Evolutionary conservation across 2,797 vertebrate genomes (phyloP).

Genomic region (Mormyrus hasselquistii): DNA sequence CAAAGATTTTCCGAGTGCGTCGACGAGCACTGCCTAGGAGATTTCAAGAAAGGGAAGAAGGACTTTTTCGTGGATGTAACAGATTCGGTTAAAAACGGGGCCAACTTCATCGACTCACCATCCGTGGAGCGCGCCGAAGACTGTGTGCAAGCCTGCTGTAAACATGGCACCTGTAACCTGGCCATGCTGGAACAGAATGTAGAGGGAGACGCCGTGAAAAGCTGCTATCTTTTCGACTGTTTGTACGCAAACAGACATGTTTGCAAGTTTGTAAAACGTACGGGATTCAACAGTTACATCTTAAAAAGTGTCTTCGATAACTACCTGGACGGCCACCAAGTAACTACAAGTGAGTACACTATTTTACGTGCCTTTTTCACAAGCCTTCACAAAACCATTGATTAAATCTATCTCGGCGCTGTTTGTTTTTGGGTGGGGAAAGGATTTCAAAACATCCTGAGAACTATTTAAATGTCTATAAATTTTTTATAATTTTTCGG

Average conservation of each 20-base stretch:
- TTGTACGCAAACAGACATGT: constrained; percentile 71
- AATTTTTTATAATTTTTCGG: not conserved
- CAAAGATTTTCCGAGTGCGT: not conserved
- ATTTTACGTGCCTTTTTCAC: not conserved
- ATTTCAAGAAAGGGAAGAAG: constrained; percentile 48
- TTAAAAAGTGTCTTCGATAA: constrained; percentile 51
- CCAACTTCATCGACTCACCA: constrained; percentile 62
- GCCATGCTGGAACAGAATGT: constrained; percentile 63
- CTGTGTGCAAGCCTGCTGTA: constrained; percentile 71
- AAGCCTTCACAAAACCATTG: not conserved
- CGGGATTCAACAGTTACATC: constrained; percentile 70
- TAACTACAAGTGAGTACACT: constrained; percentile 14
- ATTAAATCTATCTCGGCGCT: not conserved
- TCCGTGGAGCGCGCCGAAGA: constrained; percentile 36
- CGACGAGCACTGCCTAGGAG: constrained; percentile 44
- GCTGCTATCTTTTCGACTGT: constrained; percentile 79
- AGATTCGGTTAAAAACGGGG: constrained; percentile 70
- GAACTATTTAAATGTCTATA: not conserved
- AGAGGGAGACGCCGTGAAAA: constrained; percentile 20
- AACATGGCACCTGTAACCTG: constrained; percentile 63
- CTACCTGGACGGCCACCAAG: constrained; percentile 40
- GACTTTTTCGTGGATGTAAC: constrained; percentile 69
- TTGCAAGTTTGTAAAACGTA: constrained; percentile 72
- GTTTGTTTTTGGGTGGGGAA: not conserved
- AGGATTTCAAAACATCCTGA: not conserved